Evolutionary conservation across 2,797 vertebrate species (phyloP).

Genomic region (Spinus olivaceus): DNA sequence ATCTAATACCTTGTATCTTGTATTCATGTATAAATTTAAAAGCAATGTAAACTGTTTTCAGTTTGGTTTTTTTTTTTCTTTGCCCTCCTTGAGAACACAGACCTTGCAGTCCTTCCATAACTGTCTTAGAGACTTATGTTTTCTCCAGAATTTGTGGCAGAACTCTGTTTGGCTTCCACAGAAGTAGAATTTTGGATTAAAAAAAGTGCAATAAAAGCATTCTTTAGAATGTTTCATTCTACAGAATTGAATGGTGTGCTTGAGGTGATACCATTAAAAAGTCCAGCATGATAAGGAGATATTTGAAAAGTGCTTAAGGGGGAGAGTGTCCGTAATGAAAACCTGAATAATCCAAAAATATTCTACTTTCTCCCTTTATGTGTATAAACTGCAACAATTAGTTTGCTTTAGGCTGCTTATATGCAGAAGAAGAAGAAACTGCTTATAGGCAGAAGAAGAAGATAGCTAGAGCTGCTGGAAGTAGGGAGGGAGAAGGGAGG

Average conservation of each 20-base stretch:
- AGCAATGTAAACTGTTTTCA: accelerated
- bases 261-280: slow-evolving; percentile 37
- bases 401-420: slow-evolving; percentile 33
- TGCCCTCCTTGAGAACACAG: not conserved
- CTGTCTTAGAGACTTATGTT: not conserved
- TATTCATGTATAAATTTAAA: not conserved
- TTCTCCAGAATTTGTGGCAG: not conserved
- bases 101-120: not conserved
- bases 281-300: slow-evolving; percentile 38
- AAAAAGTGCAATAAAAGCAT: slow-evolving; percentile 24
- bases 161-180: slow-evolving; percentile 29
- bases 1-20: not conserved
- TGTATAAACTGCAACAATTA: slow-evolving; percentile 29
- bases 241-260: slow-evolving; percentile 44
- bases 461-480: not conserved
- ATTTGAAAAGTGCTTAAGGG: slow-evolving; percentile 38
- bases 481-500: not conserved
- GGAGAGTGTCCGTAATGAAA: slow-evolving; percentile 40
- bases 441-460: not conserved
- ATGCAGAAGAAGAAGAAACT: not conserved
- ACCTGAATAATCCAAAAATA: slow-evolving; percentile 51
- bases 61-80: accelerated
- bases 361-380: slow-evolving; percentile 20
- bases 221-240: not conserved
- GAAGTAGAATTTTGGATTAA: slow-evolving; percentile 34